phyloP scores from a whole-genome alignment of 2,113 vertebrate genomes.

The Thomomys bottae region DNA sequence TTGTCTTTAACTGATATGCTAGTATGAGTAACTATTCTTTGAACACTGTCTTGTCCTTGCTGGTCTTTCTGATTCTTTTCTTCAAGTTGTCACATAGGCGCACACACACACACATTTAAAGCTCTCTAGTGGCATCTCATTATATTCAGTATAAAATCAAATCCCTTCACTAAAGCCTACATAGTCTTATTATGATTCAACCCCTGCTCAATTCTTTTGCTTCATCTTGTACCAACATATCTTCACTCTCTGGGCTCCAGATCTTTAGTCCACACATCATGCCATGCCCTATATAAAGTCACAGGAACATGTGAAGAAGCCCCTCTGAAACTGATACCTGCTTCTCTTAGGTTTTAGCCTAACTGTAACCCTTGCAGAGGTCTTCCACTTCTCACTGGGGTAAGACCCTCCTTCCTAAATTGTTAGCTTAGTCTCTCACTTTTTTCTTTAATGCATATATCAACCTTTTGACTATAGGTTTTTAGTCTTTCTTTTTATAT shows the following conservation, averaged over 20 bases:
- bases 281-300: neutral
- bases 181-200: neutral
- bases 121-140: neutral
- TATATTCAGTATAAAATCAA: neutral
- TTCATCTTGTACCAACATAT: neutral
- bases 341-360: neutral
- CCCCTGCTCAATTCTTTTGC: neutral
- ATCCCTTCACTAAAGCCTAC: neutral
- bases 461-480: conserved; percentile 1
- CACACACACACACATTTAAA: neutral
- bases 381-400: neutral
- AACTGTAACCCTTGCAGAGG: neutral
- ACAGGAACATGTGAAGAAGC: neutral
- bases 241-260: neutral
- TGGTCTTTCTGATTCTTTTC: too few species aligned
- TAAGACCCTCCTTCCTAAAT: neutral
- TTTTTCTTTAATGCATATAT: neutral
- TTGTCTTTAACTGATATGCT: neutral
- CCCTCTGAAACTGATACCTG: neutral
- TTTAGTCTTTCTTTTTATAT: neutral
- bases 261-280: neutral
- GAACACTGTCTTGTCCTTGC: neutral
- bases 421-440: neutral
- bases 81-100: too few species aligned
- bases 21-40: neutral